Conservation (phyloP, 1,140 invertebrate species). For the Pissodes strobi region DNA sequence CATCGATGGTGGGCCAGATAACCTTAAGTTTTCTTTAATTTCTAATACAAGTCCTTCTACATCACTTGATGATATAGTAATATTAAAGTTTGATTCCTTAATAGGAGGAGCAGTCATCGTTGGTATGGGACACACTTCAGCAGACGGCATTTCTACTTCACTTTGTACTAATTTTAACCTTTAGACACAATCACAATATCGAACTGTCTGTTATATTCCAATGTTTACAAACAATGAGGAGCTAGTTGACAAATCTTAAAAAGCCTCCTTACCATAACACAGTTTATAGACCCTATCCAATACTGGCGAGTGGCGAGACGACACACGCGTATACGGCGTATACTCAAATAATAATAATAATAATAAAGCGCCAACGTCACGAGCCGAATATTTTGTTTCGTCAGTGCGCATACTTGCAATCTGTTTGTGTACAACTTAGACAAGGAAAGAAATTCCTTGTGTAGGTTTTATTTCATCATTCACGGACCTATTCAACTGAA, state of each 20-base stretch:
- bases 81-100: conserved; percentile 39
- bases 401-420: conserved; percentile 16
- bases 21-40: conserved; percentile 71
- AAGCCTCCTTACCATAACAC: conserved; percentile 12
- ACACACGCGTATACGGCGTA: too few species aligned
- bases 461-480: too few species aligned
- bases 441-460: too few species aligned
- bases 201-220: conserved; percentile 15
- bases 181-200: conserved; percentile 24
- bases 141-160: conserved; percentile 49
- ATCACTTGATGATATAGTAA: conserved; percentile 49
- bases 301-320: too few species aligned
- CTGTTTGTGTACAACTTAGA: too few species aligned
- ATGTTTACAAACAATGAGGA: conserved; percentile 35
- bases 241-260: conserved; percentile 10
- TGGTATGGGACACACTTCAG: conserved; percentile 46
- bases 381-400: conserved; percentile 3
- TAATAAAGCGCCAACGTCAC: conserved; percentile 25
- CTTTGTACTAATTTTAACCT: conserved; percentile 13
- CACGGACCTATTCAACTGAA: too few species aligned
- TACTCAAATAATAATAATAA: too few species aligned
- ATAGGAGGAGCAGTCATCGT: conserved; percentile 35
- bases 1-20: conserved; percentile 56
- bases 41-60: conserved; percentile 71
- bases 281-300: too few species aligned